A percentile compares a stretch with the other conserved stretches of the same genome.
Evolutionary conservation across 1,140 invertebrate genomes (phyloP).

Genomic region (Ceratosolen fusciceps): DNA sequence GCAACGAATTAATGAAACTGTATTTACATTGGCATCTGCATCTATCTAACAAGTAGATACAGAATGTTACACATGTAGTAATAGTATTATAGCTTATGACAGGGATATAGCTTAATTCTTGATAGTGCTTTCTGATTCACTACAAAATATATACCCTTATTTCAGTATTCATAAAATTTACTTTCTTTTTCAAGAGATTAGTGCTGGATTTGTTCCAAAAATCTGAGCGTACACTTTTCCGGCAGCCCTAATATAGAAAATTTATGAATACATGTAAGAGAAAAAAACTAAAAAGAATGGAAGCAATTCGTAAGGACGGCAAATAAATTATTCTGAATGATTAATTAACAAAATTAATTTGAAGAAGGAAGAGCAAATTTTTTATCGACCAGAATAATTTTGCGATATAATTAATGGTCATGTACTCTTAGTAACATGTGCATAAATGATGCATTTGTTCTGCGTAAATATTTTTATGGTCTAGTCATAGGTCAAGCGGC

Average conservation of each 20-base stretch:
- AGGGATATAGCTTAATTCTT: conserved; percentile 8
- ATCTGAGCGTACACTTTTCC: conserved; percentile 14
- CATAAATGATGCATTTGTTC: neutral
- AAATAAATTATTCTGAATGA: neutral
- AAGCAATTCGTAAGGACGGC: neutral
- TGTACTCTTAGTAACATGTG: neutral
- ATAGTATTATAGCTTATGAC: conserved; percentile 7
- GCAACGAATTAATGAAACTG: conserved; percentile 19
- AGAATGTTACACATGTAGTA: neutral
- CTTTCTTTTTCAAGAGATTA: conserved; percentile 10
- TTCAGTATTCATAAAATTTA: neutral
- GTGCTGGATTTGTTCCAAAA: conserved; percentile 21
- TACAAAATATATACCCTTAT: conserved; percentile 13
- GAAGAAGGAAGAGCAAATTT: too few relatives aligned
- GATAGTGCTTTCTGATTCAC: conserved; percentile 12
- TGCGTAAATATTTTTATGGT: conserved; percentile 5
- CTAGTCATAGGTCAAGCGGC: neutral
- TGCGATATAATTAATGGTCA: neutral
- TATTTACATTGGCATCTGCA: conserved; percentile 14
- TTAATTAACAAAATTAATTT: neutral
- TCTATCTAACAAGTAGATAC: neutral
- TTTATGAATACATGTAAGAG: neutral
- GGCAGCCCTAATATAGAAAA: neutral
- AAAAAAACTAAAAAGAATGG: too few relatives aligned
- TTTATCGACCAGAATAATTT: neutral